Conservation (phyloP, 1,140 invertebrate species). For the Teleogryllus occipitalis region DNA sequence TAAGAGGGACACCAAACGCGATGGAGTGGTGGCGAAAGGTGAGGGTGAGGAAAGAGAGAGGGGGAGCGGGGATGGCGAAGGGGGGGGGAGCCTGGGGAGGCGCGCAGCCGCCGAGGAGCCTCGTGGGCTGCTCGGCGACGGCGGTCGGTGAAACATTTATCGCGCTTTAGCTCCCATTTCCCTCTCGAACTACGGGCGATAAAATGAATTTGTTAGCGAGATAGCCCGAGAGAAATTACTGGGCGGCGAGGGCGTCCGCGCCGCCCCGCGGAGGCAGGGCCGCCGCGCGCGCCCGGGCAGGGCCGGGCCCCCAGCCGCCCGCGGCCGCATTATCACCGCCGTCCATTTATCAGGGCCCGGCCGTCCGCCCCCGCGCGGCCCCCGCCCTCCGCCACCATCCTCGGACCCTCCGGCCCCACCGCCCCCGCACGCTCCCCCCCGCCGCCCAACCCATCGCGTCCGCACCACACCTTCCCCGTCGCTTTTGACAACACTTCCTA, state of each 20-base stretch:
- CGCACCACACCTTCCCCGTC: not conserved
- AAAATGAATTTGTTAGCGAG: constrained; percentile 16
- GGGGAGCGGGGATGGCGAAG: not conserved
- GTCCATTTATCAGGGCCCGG: not conserved
- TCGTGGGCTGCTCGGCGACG: not conserved
- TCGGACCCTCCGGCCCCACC: not conserved
- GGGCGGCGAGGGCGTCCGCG: not conserved
- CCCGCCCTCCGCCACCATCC: not conserved
- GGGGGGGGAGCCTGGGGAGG: not conserved
- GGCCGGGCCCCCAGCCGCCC: not conserved
- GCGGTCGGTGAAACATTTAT: constrained; percentile 13
- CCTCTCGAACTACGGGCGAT: constrained; percentile 13
- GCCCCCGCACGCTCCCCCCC: not conserved
- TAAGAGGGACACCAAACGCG: too few species aligned
- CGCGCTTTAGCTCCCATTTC: not conserved
- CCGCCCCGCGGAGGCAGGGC: not conserved
- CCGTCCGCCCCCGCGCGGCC: not conserved
- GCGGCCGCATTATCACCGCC: not conserved
- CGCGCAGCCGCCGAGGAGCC: not conserved
- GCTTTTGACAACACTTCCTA: not conserved
- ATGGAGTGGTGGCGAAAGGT: not conserved
- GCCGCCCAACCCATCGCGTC: not conserved
- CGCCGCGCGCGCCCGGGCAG: too few species aligned
- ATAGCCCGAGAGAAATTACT: constrained; percentile 13
- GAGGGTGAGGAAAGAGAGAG: not conserved